phyloP scores from a whole-genome alignment of 2,797 vertebrate species.

The Danio kyathit region DNA sequence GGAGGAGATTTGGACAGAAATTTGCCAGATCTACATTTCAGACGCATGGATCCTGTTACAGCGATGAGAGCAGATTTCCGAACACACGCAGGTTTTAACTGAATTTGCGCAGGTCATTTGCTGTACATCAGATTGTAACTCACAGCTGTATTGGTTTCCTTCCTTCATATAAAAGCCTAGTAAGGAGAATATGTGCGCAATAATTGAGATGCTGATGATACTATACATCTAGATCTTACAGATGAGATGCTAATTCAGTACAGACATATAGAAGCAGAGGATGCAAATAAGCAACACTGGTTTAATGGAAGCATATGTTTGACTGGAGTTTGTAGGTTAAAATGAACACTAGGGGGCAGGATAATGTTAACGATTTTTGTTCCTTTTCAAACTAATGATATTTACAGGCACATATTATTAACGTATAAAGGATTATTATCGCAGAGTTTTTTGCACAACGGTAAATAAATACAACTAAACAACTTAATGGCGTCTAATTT shows the following conservation, averaged over 20 bases:
- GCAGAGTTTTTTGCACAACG: too few species aligned
- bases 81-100: constrained; percentile 3
- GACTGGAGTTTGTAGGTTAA: too few species aligned
- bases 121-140: constrained; percentile 5
- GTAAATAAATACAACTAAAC: too few species aligned
- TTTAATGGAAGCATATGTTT: too few species aligned
- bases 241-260: too few species aligned
- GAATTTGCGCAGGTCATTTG: neutral
- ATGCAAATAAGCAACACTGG: too few species aligned
- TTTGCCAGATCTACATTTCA: constrained; percentile 19
- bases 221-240: neutral
- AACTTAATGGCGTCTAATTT: too few species aligned
- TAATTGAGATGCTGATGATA: neutral
- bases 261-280: neutral
- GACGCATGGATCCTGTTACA: constrained; percentile 15
- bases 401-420: too few species aligned
- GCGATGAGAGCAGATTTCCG: neutral
- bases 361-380: too few species aligned
- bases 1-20: neutral
- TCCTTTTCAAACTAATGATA: too few species aligned
- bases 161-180: neutral
- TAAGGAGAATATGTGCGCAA: neutral
- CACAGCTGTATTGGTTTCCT: neutral
- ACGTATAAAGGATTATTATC: too few species aligned
- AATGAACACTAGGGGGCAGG: too few species aligned